Evolutionary conservation across 2,888 invertebrate species (phyloP).

Genomic region (Zaprionus obscuricornis): DNA sequence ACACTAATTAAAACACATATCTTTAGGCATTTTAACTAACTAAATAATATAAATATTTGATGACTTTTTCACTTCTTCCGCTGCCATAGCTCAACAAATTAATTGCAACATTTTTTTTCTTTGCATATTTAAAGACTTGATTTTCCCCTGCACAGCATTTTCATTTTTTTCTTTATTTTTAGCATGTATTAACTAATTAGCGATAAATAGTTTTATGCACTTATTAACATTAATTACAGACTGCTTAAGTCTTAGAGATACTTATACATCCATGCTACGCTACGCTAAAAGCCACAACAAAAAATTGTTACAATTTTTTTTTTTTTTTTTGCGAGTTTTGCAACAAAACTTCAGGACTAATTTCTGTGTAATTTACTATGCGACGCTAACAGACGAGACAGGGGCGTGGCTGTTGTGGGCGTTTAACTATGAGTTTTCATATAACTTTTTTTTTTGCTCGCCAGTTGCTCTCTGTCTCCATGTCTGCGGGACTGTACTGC

Average conservation of each 20-base stretch:
- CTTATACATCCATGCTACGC: too few relatives aligned
- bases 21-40: too few relatives aligned
- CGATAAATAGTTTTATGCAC: background rate
- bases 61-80: too few relatives aligned
- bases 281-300: constrained; percentile 41
- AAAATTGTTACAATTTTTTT: constrained; percentile 19
- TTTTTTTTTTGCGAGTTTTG: constrained; percentile 49
- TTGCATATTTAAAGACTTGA: too few relatives aligned
- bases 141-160: too few relatives aligned
- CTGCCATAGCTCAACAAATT: too few relatives aligned
- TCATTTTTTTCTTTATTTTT: background rate
- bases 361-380: constrained; percentile 59
- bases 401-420: background rate
- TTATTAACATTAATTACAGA: constrained; percentile 61
- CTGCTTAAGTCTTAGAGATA: constrained; percentile 41
- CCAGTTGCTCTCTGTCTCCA: background rate
- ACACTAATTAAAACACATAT: too few relatives aligned
- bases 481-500: background rate
- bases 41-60: too few relatives aligned
- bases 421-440: background rate
- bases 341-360: constrained; percentile 56
- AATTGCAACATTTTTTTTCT: too few relatives aligned
- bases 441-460: constrained; percentile 30
- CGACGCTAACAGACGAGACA: constrained; percentile 9
- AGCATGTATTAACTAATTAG: background rate